Evolutionary conservation across 2,888 invertebrate genomes (phyloP), one percentile per base, ranked within the genome.

Genomic region (Cosmorhoe ocellata): DNA sequence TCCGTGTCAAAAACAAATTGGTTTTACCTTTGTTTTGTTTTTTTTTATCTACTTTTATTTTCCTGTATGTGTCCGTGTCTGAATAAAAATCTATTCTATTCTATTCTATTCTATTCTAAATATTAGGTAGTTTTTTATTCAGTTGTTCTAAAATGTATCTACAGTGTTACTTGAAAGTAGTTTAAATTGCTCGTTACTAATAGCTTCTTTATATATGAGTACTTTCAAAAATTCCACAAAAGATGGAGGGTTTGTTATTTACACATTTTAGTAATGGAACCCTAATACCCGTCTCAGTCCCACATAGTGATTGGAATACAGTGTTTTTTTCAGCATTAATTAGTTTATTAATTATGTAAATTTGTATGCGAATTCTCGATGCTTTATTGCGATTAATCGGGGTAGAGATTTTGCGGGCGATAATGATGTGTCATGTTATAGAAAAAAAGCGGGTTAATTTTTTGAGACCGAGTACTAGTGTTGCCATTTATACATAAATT

Each of bases 261-360:
- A 7, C 14, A 30, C 5, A n/a, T 14, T 40, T 28, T 9, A 14
- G n/a, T 28, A 24, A 14, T 39, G 49, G 44, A 51, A 51, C 43
- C 40, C 54, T 53, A 53, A 46, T 47, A 39, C 43, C 49, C 59
- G 55, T 54, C 66, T 58, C 53, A 69, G 67, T 80, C 79, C 72
- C 77, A 81, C 80, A 79, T 73, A 75, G 66, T 79, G 76, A 79
- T 82, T 79, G 81, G 63, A 57, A 63, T 64, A 66, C 67, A 65
- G 64, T 67, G 53, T 61, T 77, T 79, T 81, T 81, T 83, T 75
- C 72, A 58, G 69, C 69, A 78, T 80, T 86, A 85, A 88, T 86
- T 86, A 84, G 79, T 81, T 78, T 80, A 87, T 84, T 84, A 87
- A 87, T 84, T 85, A 87, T 87, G 86, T 76, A 79, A 84, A 87